phyloP scores from a whole-genome alignment of 2,797 vertebrate genomes.

The Muraenolepis orangiensis region DNA sequence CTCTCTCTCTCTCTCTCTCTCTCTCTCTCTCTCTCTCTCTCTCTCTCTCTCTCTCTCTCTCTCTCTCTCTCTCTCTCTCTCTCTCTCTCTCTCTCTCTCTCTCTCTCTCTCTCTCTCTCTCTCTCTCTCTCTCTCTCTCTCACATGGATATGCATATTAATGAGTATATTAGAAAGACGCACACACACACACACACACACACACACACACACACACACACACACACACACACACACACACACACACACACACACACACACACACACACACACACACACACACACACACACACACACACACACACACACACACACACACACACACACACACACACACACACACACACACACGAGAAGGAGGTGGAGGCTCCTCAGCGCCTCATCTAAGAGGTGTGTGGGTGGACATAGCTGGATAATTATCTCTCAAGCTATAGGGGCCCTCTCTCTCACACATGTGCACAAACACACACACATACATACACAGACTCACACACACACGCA shows the following conservation, averaged over 20 bases:
- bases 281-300: neutral
- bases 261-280: neutral
- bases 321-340: neutral
- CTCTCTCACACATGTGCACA: neutral
- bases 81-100: too few relatives aligned
- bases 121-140: too few relatives aligned
- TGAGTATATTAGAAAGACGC: constrained; percentile 1
- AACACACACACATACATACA: too few relatives aligned
- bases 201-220: neutral
- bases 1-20: too few relatives aligned
- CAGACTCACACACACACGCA: too few relatives aligned
- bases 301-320: neutral
- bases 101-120: too few relatives aligned
- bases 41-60: too few relatives aligned
- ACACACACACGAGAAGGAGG: neutral
- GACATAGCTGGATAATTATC: constrained; percentile 5
- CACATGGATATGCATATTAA: neutral
- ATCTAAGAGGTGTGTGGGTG: constrained; percentile 41
- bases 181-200: neutral
- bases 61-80: too few relatives aligned
- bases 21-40: too few relatives aligned
- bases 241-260: neutral
- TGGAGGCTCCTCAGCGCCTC: constrained; percentile 21
- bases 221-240: neutral
- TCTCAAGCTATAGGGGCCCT: neutral